Percentiles rank a stretch among this genome's conserved stretches.
These are phyloP conservation scores for Agrotis ipsilon DNA, from an alignment of 2,888 invertebrate species.

Conservation along the genomic window DNA sequence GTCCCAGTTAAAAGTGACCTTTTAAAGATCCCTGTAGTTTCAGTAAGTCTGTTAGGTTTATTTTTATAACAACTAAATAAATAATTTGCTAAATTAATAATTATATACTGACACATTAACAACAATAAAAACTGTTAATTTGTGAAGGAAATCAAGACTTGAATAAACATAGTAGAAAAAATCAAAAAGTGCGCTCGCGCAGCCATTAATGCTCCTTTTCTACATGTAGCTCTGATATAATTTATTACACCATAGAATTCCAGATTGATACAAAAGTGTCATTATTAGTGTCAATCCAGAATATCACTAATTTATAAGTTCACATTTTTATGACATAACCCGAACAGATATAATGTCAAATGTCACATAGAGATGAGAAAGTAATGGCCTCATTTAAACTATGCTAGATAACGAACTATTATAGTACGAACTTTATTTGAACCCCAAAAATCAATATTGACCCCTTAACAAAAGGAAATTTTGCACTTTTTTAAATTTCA, in stretches of 20 bases:
- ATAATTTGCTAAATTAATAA: no score
- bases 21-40: no score
- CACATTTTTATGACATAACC: slow-evolving; percentile 21
- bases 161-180: no score
- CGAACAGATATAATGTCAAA: slow-evolving; percentile 61
- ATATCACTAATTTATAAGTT: slow-evolving; percentile 23
- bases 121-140: no score
- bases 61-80: no score
- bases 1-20: no score
- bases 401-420: slow-evolving; percentile 85
- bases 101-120: no score
- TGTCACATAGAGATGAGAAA: slow-evolving; percentile 73
- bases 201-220: no score
- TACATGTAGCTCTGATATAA: no score
- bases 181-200: no score
- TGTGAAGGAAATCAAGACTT: no score
- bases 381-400: slow-evolving; percentile 84
- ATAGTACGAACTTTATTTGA: slow-evolving; percentile 80
- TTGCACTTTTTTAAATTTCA: slow-evolving; percentile 88
- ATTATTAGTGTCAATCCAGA: not conserved
- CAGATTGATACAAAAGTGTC: not conserved
- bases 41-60: no score
- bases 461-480: slow-evolving; percentile 83
- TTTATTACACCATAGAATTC: not conserved
- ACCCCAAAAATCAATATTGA: slow-evolving; percentile 89